Evolutionary conservation across 2,888 invertebrate species (phyloP), one percentile per base, ranked within the genome.

Genomic region (Tinea pellionella): DNA sequence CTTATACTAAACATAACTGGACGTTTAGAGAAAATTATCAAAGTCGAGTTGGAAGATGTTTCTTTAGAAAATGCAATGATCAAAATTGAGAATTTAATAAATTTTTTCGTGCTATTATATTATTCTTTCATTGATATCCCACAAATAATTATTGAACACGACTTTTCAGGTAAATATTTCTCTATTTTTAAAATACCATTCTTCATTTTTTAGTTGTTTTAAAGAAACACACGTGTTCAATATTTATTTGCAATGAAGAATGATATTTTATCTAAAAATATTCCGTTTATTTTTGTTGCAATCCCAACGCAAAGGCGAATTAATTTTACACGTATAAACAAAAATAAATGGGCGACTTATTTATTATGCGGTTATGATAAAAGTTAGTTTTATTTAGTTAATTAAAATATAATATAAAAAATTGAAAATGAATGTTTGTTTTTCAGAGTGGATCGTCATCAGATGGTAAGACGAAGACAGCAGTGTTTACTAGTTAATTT

Each of bases 241-340:
- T 79, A 80, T 47, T 18, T 18, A 71, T 70, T 73, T 75, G 77
- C 70, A 80, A 78, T 83, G 80, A 76, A 80, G 80, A 71, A 76
- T 72, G 76, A 66, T 78, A 73, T 67, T 62, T 41, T 47, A 37
- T 9, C 1, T 37, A 9, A 37, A 24, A 24, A 24, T 3, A 24
- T 24, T 6, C 24, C 24, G 24, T 24, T 24, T 3, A n/a, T n/a
- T 24, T 24, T 24, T 3, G 24, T 24, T 24, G 24, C 24, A 24
- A 24, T n/a, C n/a, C n/a, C n/a, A n/a, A n/a, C n/a, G n/a, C n/a
- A n/a, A n/a, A n/a, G n/a, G n/a, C n/a, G n/a, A n/a, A n/a, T n/a
- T n/a, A n/a, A n/a, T n/a, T n/a, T n/a, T n/a, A n/a, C n/a, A n/a
- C n/a, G n/a, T n/a, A n/a, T n/a, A 24, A 3, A 24, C 24, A 24